Evolutionary conservation across 92 coral and sea anemone genomes (phyloP).

Genomic region (Umimayanthus chanpuru): DNA sequence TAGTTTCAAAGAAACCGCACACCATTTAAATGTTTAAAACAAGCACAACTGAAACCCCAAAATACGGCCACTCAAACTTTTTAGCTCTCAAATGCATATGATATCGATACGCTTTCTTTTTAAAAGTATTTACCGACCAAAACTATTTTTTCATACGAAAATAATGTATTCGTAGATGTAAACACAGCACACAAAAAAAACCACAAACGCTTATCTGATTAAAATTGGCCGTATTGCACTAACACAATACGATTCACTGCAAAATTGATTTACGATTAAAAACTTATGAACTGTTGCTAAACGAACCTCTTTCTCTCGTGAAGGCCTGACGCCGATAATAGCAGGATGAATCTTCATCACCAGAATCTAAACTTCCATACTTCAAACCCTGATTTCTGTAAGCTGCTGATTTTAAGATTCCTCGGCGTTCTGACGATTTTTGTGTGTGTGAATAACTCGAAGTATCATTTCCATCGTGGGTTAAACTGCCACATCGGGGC

Average conservation of each 20-base stretch:
- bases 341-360: conserved; percentile 25
- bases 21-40: conserved; percentile 24
- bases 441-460: conserved; percentile 18
- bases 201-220: not conserved
- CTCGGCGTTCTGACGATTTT: conserved; percentile 62
- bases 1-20: conserved; percentile 38
- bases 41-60: not conserved
- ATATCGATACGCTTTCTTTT: no score
- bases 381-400: conserved; percentile 83
- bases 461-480: not conserved
- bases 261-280: not conserved
- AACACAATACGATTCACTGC: not conserved
- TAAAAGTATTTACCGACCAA: not conserved
- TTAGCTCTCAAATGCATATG: conserved; percentile 7
- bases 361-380: conserved; percentile 69
- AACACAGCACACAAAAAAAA: not conserved
- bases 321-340: conserved; percentile 36
- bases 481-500: conserved; percentile 42
- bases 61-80: conserved; percentile 20
- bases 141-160: not conserved
- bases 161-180: not conserved
- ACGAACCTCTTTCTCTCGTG: conserved; percentile 22
- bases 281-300: conserved; percentile 3
- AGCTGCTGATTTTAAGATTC: conserved; percentile 86
- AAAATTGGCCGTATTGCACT: not conserved